Evolutionary conservation across 1,140 invertebrate species (phyloP).

Genomic region (Scaptomyza hsui): DNA sequence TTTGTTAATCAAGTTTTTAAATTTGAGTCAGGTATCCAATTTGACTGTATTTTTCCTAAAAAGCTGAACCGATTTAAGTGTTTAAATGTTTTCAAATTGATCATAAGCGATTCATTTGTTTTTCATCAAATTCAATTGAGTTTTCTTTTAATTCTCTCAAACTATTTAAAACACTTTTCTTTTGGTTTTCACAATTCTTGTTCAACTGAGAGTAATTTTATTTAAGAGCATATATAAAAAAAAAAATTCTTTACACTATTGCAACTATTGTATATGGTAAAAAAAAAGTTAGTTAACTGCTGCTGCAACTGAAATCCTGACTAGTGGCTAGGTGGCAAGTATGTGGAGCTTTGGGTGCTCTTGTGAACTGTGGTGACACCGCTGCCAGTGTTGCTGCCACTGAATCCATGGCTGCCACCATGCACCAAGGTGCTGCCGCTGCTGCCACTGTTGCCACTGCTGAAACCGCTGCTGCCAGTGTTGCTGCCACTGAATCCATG

Average conservation of each 20-base stretch:
- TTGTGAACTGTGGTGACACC: slow-evolving; percentile 35
- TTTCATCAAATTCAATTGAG: not conserved
- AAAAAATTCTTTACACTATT: slow-evolving; percentile 28
- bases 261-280: slow-evolving; percentile 10
- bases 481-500: slow-evolving; percentile 1
- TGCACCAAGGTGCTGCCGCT: slow-evolving; percentile 1
- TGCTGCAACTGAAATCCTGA: not conserved
- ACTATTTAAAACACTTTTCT: not conserved
- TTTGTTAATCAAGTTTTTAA: no score
- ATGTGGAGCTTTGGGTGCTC: slow-evolving; percentile 55
- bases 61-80: no score
- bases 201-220: slow-evolving; percentile 18
- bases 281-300: slow-evolving; percentile 17
- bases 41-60: no score
- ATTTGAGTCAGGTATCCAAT: no score
- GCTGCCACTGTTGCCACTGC: slow-evolving; percentile 19
- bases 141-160: no score
- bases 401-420: slow-evolving; percentile 8
- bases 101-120: no score
- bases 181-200: not conserved
- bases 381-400: slow-evolving; percentile 12
- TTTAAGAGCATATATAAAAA: slow-evolving; percentile 17
- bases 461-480: slow-evolving; percentile 12
- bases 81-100: no score
- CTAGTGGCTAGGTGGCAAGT: slow-evolving; percentile 65